phyloP scores from a whole-genome alignment of 2,797 vertebrate genomes.

The Cephalopachus bancanus region DNA sequence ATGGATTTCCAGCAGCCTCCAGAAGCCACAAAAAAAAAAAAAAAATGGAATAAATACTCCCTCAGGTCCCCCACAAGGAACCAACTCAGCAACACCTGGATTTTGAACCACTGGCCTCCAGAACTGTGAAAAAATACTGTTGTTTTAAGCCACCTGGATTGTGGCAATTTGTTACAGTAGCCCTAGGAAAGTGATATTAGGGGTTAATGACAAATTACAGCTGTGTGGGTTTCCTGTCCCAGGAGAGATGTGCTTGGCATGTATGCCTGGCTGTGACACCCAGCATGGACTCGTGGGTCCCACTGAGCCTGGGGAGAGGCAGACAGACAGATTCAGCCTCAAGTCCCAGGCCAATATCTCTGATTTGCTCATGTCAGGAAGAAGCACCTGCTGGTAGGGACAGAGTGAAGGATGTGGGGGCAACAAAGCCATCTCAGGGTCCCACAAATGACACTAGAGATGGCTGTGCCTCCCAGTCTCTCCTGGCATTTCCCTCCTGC shows the following conservation, averaged over 20 bases:
- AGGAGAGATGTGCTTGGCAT: background rate
- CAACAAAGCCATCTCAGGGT: background rate
- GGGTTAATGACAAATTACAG: background rate
- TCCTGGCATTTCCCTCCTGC: background rate
- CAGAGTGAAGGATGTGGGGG: background rate
- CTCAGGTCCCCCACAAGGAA: background rate
- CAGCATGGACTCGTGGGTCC: background rate
- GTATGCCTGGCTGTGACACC: background rate
- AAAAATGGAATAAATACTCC: background rate
- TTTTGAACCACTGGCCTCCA: conserved; percentile 27
- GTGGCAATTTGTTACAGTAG: background rate
- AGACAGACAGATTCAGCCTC: no score
- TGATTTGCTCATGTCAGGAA: background rate
- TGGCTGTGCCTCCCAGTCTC: no score
- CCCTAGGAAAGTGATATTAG: background rate
- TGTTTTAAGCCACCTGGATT: background rate
- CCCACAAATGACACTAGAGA: background rate
- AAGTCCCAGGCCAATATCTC: no score
- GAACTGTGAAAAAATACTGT: background rate
- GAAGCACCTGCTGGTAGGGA: background rate
- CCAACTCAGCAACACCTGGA: background rate
- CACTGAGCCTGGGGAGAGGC: background rate
- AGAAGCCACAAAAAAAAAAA: background rate
- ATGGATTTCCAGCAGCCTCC: background rate
- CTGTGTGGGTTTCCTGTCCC: background rate